Evolutionary conservation across 2,797 vertebrate species (phyloP), one percentile per base, ranked within the genome.

Genomic region (Perodicticus potto): DNA sequence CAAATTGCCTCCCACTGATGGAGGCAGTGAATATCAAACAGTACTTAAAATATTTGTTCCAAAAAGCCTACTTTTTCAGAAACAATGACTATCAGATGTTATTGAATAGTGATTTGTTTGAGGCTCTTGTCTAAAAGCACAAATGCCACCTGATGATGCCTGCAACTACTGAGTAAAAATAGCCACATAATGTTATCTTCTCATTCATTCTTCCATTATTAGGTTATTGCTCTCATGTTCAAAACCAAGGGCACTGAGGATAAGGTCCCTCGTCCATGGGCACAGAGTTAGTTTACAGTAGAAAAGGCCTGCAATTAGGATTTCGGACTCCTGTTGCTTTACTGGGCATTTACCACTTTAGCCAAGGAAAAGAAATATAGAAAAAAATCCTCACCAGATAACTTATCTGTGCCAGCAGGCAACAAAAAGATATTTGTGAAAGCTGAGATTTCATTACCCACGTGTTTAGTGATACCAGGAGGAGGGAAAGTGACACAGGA

Each of bases 371-470:
- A 65, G 29, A 87, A 82, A 70, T 10, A 69, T 5, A 90, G 72
- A 3, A 5, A 67, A 83, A 65, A 43, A 61, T 37, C 34, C 53
- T 83, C 40, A 76, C 45, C 59, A 76, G 69, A 74, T 67, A 86
- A 17, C 3, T 1, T 49, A 63, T 93, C 86, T 73, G 77, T 34
- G 25, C 55, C 59, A 86, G 80, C 1, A 88, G 93, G 53, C 55
- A 84, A 84, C 13, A 59, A 81, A 86, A 93, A 93, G 77, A 89
- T 78, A 69, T 72, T 84, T 69, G 45, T 13, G 43, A 55, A 88
- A 86, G 65, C 67, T 89, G 65, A 89, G 86, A 93, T 92, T 89
- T 89, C 45, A 94, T 94, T 90, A 76, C 25, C 72, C 70, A 89
- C 57, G 86, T 89, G 74, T 72, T 93, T 84, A 92, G 53, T 49